Base-by-base conservation (phyloP, 2,888 invertebrate species). In the Drosophila diplacantha region DNA sequence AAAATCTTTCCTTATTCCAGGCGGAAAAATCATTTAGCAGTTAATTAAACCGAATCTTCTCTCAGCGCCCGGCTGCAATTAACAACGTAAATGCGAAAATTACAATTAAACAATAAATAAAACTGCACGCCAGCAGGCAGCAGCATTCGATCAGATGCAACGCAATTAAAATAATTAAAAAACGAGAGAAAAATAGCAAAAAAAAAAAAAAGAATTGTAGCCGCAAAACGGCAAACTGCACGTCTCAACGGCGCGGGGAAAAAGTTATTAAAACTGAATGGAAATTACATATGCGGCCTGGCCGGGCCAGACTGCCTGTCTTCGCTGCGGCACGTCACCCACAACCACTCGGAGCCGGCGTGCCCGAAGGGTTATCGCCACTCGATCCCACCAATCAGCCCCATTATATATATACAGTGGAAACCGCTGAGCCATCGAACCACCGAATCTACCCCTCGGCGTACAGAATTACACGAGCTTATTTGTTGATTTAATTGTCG, bases 111-210 rank as follows among this genome's bases (percentile, higher is more conserved):
- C 65, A 80, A 80, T 69, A 65, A 71, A 78, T 69, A 63, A 63
- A 57, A 54, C 60, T 57, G 52, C 61, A 55, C 60, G 53, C 32
- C 71, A 73, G 43, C 44, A n/a, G n/a, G 24, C 44, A 29, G 44
- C 44, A 44, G 64, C 71, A 69, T 64, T 75, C 68, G 62, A 79
- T 68, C 69, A 73, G 76, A 81, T 75, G 83, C 58, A 81, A 73
- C 78, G 78, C 78, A 78, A 83, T 78, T 78, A 81, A 81, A 75
- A 73, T 83, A 75, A 78, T 81, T 83, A 60, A 69, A 62, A 65
- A 53, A 43, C 34, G 29, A 32, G 29, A 20, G 43, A 22, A 14
- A 20, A 38, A 16, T 7, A 20, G 1, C 22, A 22, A 22, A 22
- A 20, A 20, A 39, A 37, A 37, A 51, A 47, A 31, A n/a, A 43